Evolutionary conservation across 2,113 vertebrate genomes (phyloP).

Genomic region (Malurus melanocephalus): DNA sequence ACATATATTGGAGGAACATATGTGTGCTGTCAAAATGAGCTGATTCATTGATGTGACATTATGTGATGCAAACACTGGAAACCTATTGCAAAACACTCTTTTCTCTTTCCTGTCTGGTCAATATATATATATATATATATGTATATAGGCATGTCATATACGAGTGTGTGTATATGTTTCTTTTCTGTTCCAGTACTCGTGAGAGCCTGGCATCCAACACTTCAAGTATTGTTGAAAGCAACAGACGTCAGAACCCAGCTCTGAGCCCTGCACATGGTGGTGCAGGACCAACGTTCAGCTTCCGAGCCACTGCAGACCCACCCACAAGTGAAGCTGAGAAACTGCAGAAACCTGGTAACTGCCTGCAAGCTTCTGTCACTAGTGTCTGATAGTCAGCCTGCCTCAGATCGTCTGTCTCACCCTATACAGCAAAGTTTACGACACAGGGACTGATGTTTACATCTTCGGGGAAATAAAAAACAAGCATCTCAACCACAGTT

Average conservation of each 20-base stretch:
- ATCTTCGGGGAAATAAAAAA: constrained; percentile 63
- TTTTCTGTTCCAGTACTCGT: constrained; percentile 84
- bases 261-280: constrained; percentile 91
- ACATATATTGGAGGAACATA: not conserved
- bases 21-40: constrained; percentile 12
- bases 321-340: constrained; percentile 87
- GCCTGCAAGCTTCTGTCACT: constrained; percentile 96
- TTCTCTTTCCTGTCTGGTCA: constrained; percentile 27
- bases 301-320: constrained; percentile 85
- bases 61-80: constrained; percentile 39
- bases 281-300: constrained; percentile 86
- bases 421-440: constrained; percentile 74
- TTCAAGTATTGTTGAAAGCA: constrained; percentile 96
- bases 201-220: constrained; percentile 98
- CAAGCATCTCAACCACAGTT: constrained; percentile 78
- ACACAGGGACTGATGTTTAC: constrained; percentile 82
- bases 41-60: constrained; percentile 16
- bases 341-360: constrained; percentile 94
- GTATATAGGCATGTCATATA: not conserved
- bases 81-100: constrained; percentile 27
- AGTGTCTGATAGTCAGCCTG: constrained; percentile 87
- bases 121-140: not conserved
- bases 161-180: constrained; percentile 51
- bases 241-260: constrained; percentile 90
- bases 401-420: constrained; percentile 70